phyloP scores from a whole-genome alignment of 2,113 vertebrate species.

The Oncorhynchus tshawytscha region DNA sequence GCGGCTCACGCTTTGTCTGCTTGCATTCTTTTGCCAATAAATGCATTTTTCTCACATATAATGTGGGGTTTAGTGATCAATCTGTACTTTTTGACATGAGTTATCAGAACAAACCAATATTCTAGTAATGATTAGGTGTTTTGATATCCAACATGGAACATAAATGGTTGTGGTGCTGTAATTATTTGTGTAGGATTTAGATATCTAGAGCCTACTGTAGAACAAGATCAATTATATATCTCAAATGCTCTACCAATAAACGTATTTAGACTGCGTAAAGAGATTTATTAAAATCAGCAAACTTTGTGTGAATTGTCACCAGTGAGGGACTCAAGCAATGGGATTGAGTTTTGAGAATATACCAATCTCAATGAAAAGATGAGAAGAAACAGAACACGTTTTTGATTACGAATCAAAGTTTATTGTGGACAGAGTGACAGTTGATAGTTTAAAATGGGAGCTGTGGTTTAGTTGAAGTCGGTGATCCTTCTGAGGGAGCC shows the following conservation, averaged over 20 bases:
- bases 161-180: not conserved
- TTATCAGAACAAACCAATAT: no score
- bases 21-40: conserved; percentile 6
- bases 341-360: not conserved
- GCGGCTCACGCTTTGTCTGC: conserved; percentile 21
- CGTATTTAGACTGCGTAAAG: no score
- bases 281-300: no score
- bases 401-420: conserved; percentile 27
- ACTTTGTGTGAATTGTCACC: no score
- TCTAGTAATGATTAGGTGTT: no score
- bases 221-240: not conserved
- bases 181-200: not conserved
- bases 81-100: no score
- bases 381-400: not conserved
- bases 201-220: no score
- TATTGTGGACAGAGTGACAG: conserved; percentile 44
- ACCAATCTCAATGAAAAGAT: not conserved
- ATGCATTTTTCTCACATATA: no score
- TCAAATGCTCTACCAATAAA: not conserved
- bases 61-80: no score
- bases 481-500: conserved; percentile 29
- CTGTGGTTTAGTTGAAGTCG: conserved; percentile 47
- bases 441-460: conserved; percentile 2
- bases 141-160: not conserved
- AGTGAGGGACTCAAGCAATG: no score